Evolutionary conservation across 2,113 vertebrate genomes (phyloP).

Genomic region (Synodontis membranacea): DNA sequence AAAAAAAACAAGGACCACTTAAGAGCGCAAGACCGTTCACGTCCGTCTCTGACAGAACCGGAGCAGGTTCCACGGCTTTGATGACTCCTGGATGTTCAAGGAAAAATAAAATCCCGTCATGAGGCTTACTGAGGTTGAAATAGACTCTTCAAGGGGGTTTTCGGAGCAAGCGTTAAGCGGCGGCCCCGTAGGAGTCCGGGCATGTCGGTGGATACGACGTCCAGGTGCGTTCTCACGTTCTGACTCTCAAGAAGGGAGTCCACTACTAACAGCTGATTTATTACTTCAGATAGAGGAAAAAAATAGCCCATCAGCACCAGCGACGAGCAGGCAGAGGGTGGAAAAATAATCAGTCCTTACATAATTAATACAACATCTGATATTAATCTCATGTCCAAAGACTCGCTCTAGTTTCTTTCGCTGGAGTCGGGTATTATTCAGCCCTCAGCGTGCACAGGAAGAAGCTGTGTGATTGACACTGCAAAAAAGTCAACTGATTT

Average conservation of each 20-base stretch:
- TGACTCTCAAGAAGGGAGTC: not conserved
- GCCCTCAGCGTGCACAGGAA: not conserved
- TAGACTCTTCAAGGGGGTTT: not conserved
- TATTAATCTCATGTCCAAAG: not conserved
- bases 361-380: not conserved
- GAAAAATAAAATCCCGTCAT: not conserved
- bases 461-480: not conserved
- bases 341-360: not conserved
- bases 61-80: constrained; percentile 39
- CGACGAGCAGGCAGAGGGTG: not conserved
- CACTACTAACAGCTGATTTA: not conserved
- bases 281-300: not conserved
- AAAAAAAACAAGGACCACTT: constrained; percentile 10
- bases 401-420: not conserved
- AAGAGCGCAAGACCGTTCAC: constrained; percentile 54
- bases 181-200: not conserved
- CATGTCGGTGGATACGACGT: not conserved
- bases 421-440: not conserved
- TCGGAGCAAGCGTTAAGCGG: not conserved
- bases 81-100: not conserved
- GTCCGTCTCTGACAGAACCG: constrained; percentile 63
- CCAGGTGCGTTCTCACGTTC: not conserved
- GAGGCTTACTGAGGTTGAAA: not conserved
- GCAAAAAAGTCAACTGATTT: too few relatives aligned
- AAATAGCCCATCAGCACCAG: not conserved